Base-by-base conservation (phyloP, 2,888 invertebrate species). In the Poecilobothrus nobilitatus region DNA sequence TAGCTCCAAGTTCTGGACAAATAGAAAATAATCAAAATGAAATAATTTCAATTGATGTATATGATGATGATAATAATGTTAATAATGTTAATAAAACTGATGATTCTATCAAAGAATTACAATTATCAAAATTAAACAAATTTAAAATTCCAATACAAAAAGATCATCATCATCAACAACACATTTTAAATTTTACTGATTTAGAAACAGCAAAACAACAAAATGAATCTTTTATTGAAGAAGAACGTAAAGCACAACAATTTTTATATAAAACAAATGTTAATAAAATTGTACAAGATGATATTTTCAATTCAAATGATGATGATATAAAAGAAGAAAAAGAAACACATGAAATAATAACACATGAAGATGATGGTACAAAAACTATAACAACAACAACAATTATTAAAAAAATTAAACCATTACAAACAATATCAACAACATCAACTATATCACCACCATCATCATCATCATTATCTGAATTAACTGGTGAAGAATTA, bases 401-500 rank as follows among this genome's bases (percentile, higher is more conserved):
- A 18, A 53, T 18, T 2, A 53, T 53, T 53, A n/a, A 12, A 37
- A 27, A 12, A 37, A 37, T 37, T 37, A 37, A 7, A 37, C 12
- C 8, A 37, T 37, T 1, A 37, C 8, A 37, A 53, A 18, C 53
- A 53, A 53, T 15, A 53, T 15, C 18, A 53, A 2, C 53, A 53
- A 18, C 53, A 53, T 6, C 53, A 53, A 53, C 18, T 4, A 18
- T 6, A 53, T 12, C 53, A 53, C 9, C 53, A 53, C 9, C 12
- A 41, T 53, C 53, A 53, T 2, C 53, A n/a, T 18, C 37, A 53
- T n/a, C 53, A n/a, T 18, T 18, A 53, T 6, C 15, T 27, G 63
- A 33, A 63, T 63, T 63, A 63, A 37, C 20, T 34, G 65, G 65
- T 37, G 65, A 65, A 65, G 20, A 65, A 37, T 8, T 65, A 20